A percentile compares a stretch with the other conserved stretches of the same genome.
Evolutionary conservation across 2,113 vertebrate species (phyloP).

Genomic region (Esox niger): DNA sequence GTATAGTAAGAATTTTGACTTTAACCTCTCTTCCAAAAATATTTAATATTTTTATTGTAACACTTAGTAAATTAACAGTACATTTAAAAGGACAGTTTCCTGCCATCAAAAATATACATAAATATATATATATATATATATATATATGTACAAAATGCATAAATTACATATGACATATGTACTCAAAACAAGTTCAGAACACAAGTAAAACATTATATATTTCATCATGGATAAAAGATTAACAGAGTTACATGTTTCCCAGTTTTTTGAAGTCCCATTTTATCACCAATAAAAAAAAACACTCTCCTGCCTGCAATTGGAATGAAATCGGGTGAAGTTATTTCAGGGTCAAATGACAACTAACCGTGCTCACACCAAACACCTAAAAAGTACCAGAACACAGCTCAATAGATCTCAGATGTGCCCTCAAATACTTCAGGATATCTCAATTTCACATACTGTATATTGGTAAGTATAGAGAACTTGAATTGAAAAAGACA

Average conservation of each 20-base stretch:
- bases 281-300: background rate
- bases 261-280: background rate
- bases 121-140: conserved; percentile 62
- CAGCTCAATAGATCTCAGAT: conserved; percentile 22
- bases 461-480: no score
- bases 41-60: background rate
- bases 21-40: background rate
- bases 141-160: conserved; percentile 66
- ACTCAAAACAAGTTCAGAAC: conserved; percentile 35
- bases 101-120: conserved; percentile 21
- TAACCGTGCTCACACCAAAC: conserved; percentile 7
- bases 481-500: no score
- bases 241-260: conserved; percentile 5
- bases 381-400: background rate
- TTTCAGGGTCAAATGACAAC: background rate
- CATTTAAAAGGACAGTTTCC: no score
- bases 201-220: conserved; percentile 8
- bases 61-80: conserved; percentile 11
- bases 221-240: conserved; percentile 8
- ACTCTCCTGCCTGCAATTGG: background rate
- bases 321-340: conserved; percentile 15
- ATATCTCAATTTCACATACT: no score
- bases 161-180: conserved; percentile 40
- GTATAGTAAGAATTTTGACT: background rate
- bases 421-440: no score